Evolutionary conservation across 2,888 invertebrate genomes (phyloP), one percentile per base, ranked within the genome.

Genomic region (Troides aeacus): DNA sequence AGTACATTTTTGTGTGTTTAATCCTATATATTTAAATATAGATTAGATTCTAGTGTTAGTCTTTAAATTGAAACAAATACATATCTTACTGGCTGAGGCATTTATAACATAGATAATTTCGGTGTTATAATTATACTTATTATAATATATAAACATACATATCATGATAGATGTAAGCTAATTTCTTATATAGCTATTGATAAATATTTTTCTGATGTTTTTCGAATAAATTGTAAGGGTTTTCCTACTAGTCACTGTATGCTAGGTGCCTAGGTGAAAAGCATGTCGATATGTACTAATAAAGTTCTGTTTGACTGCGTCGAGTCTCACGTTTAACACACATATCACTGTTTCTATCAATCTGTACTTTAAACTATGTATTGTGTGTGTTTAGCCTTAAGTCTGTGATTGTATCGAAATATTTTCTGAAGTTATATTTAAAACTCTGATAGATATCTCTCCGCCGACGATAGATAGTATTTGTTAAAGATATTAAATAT

Each of bases 11-110:
- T 84, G 84, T 79, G 80, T 85, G 81, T 88, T 84, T 89, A 84
- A 86, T 84, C 84, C 82, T 82, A 85, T 77, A 79, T 83, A 83
- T 77, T 79, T 82, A 79, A 79, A 81, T 84, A 79, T 82, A 79
- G 72, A 74, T 69, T 76, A 77, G 76, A 80, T 78, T 75, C 75
- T 81, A 83, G 84, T 79, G 75, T 89, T 90, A 89, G 87, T 88
- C 84, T 88, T 88, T 77, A 83, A 86, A 80, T 83, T 86, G 86
- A 91, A 92, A 92, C 89, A 80, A 84, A 88, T 86, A 93, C 90
- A 93, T 92, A 92, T 92, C 90, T 77, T 81, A 81, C 88, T 92
- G 93, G 92, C 92, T 93, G 93, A 88, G 92, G 93, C 92, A 93
- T 92, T 92, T 92, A 89, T 85, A 85, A 68, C 68, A 78, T 84